These are phyloP conservation scores for Temnothorax rugatulus DNA, from an alignment of 2,888 invertebrate species.

Conservation along the genomic window DNA sequence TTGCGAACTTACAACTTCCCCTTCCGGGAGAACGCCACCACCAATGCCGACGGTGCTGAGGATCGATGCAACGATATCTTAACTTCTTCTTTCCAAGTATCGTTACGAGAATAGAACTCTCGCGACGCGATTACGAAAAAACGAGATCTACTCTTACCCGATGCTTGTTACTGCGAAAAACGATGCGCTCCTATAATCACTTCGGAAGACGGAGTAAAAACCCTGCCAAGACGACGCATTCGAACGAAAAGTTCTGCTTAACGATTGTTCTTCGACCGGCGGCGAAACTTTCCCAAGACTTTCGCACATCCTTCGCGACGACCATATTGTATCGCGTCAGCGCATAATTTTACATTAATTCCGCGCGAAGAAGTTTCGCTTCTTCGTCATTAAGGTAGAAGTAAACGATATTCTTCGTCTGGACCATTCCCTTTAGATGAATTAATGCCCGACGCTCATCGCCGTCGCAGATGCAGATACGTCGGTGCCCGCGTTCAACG, in stretches of 20 bases:
- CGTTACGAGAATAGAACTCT: conserved; percentile 28
- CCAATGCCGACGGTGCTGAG: background rate
- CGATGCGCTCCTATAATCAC: conserved; percentile 44
- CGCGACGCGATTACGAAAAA: conserved; percentile 12
- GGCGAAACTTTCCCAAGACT: conserved; percentile 48
- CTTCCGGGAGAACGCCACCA: background rate
- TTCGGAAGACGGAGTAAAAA: conserved; percentile 14
- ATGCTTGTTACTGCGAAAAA: conserved; percentile 33
- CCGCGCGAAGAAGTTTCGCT: conserved; percentile 30
- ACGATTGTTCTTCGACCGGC: conserved; percentile 63
- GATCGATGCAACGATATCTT: background rate
- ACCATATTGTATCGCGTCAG: conserved; percentile 38
- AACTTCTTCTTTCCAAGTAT: conserved; percentile 23
- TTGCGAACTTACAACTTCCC: conserved; percentile 16
- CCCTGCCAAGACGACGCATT: conserved; percentile 26
- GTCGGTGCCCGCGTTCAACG: background rate
- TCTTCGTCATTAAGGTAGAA: conserved; percentile 46
- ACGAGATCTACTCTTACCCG: background rate
- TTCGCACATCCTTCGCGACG: conserved; percentile 48
- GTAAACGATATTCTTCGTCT: conserved; percentile 39
- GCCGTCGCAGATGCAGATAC: conserved; percentile 18
- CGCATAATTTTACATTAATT: conserved; percentile 61
- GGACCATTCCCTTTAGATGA: conserved; percentile 26
- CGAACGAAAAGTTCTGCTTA: conserved; percentile 64
- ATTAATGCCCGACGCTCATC: background rate